These are phyloP conservation scores for Adela reaumurella DNA, from an alignment of 2,888 invertebrate species.

Conservation along the genomic window DNA sequence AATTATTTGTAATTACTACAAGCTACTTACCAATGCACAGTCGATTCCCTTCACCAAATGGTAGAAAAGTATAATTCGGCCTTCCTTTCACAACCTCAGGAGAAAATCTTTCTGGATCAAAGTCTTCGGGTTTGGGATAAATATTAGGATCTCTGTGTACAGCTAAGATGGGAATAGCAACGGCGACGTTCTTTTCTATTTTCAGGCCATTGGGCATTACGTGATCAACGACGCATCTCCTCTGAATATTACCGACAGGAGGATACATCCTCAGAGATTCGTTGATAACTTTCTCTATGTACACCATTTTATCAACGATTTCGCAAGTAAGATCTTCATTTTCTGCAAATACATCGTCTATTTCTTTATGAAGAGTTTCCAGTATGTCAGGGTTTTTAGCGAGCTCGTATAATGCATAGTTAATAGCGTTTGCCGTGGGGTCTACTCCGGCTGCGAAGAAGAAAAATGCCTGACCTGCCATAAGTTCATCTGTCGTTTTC, in stretches of 20 bases:
- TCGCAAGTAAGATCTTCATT: slow-evolving; percentile 24
- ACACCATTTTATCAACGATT: slow-evolving; percentile 26
- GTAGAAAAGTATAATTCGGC: slow-evolving; percentile 26
- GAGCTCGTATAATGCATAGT: slow-evolving; percentile 23
- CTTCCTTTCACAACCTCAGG: slow-evolving; percentile 18
- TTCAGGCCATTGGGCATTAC: slow-evolving; percentile 27
- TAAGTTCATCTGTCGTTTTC: slow-evolving; percentile 28
- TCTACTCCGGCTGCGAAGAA: slow-evolving; percentile 41
- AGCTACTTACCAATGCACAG: slow-evolving; percentile 36
- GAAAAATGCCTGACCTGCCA: slow-evolving; percentile 42
- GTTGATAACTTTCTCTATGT: slow-evolving; percentile 32
- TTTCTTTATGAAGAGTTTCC: slow-evolving; percentile 26
- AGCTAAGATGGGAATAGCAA: slow-evolving; percentile 23
- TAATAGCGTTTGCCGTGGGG: slow-evolving; percentile 27
- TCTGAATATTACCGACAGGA: slow-evolving; percentile 22
- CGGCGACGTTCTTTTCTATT: slow-evolving; percentile 21
- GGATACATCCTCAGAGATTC: slow-evolving; percentile 28
- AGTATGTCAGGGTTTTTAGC: slow-evolving; percentile 27
- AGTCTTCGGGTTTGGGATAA: slow-evolving; percentile 30
- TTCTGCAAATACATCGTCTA: slow-evolving; percentile 23
- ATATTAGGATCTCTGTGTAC: slow-evolving; percentile 31
- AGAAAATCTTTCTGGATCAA: slow-evolving; percentile 45
- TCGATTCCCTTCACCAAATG: slow-evolving; percentile 42
- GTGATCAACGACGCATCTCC: slow-evolving; percentile 22
- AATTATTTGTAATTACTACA: too few relatives aligned